Base-by-base conservation (phyloP, 2,888 invertebrate genomes). In the Drosophila diplacantha region DNA sequence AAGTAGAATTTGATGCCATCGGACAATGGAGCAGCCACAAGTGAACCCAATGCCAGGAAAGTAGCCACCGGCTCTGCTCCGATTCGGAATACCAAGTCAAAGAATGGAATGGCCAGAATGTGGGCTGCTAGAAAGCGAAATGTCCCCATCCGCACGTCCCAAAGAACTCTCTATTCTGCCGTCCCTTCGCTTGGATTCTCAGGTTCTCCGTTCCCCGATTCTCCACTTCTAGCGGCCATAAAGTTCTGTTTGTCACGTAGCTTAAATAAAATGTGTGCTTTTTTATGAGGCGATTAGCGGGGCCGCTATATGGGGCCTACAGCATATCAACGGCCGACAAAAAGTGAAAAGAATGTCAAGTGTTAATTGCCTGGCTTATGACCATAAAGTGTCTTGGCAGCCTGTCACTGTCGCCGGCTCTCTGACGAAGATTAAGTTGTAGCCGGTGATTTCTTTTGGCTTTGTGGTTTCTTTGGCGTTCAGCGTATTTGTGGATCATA, bases 261-360 rank as follows among this genome's bases (percentile, higher is more conserved):
- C 46, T 74, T 50, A 67, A 75, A 79, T 80, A 82, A 80, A 80
- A 77, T 75, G 77, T 80, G 75, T 75, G 77, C 77, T 74, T 72
- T 72, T 80, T 82, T 80, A 80, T 80, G 80, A 50, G 64, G 71
- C 82, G 82, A 82, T 80, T 80, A 80, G 79, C 71, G 76, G 44
- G 64, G 74, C 65, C 68, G 34, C 20, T 75, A 18, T 68, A 72
- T 70, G 62, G 50, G 61, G 72, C 78, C 70, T 55, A 70, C 76
- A 81, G 72, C 82, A 67, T 79, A 80, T 73, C 80, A 73, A 56
- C 55, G 63, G 34, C 49, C 64, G 63, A 61, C 52, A 71, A 77
- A 78, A 78, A 81, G 78, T 78, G 82, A 79, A 81, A 79, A 79
- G 82, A 79, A 81, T 81, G 82, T 81, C 82, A 79, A 81, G 80